Conservation (phyloP, 2,888 invertebrate genomes). For the Cheilosia pagana region DNA sequence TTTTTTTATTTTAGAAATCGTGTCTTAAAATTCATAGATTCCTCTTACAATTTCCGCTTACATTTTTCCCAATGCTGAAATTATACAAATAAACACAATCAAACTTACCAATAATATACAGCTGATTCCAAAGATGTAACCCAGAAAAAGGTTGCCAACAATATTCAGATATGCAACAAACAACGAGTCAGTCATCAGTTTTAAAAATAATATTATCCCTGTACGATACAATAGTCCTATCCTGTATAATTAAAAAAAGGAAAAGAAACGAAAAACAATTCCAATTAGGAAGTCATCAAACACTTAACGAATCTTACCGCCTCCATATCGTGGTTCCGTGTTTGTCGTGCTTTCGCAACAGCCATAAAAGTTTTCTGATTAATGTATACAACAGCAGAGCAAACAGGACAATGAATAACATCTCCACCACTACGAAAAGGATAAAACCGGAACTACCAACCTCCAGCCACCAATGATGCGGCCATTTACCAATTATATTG, state of each 20-base stretch:
- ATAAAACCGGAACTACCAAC: conserved; percentile 80
- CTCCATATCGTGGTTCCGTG: conserved; percentile 85
- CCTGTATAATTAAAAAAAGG: conserved; percentile 82
- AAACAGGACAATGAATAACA: conserved; percentile 88
- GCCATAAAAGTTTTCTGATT: conserved; percentile 86
- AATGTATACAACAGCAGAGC: conserved; percentile 88
- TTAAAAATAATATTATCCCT: conserved; percentile 86
- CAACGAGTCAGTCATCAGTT: conserved; percentile 86
- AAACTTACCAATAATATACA: conserved; percentile 86
- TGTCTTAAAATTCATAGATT: too few relatives aligned
- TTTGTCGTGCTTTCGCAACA: conserved; percentile 86
- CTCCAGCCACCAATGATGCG: conserved; percentile 87
- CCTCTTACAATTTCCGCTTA: too few relatives aligned
- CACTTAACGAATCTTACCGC: conserved; percentile 83
- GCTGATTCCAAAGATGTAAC: conserved; percentile 86
- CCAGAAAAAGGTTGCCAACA: conserved; percentile 85
- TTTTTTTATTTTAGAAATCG: too few relatives aligned
- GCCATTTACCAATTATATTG: conserved; percentile 83
- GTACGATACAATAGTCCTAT: conserved; percentile 86
- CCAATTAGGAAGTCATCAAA: conserved; percentile 27
- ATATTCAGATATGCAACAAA: conserved; percentile 88
- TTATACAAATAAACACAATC: background rate
- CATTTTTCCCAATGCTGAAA: too few relatives aligned
- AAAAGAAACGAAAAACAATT: conserved; percentile 39
- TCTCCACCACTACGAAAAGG: conserved; percentile 85